Percentiles rank a stretch among this genome's conserved stretches.
Conservation (phyloP, 1,140 invertebrate genomes). For the Aleiodes sp. region DNA sequence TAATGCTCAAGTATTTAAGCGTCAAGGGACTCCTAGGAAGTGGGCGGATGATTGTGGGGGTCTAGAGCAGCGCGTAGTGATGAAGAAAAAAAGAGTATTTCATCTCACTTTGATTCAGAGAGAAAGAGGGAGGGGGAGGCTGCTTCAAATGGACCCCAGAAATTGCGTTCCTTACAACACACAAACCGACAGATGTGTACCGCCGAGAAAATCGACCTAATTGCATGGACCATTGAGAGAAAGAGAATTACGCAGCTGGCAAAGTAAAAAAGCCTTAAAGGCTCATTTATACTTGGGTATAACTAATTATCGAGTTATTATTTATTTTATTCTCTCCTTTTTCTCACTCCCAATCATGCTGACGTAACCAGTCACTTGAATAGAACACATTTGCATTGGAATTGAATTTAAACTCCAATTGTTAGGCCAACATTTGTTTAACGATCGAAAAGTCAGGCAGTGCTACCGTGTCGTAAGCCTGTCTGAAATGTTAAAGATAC, state of each 20-base stretch:
- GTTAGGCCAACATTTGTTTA: slow-evolving; percentile 38
- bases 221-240: slow-evolving; percentile 28
- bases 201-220: slow-evolving; percentile 39
- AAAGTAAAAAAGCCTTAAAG: background rate
- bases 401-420: too few species aligned
- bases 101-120: slow-evolving; percentile 29
- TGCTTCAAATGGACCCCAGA: slow-evolving; percentile 7
- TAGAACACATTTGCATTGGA: too few species aligned
- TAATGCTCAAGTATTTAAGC: slow-evolving; percentile 57
- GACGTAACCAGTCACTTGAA: too few species aligned
- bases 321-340: too few species aligned
- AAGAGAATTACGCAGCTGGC: slow-evolving; percentile 13
- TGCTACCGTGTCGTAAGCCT: slow-evolving; percentile 46
- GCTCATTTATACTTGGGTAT: background rate
- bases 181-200: slow-evolving; percentile 49
- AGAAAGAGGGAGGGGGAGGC: background rate
- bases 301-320: slow-evolving; percentile 9
- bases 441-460: slow-evolving; percentile 38
- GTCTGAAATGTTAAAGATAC: slow-evolving; percentile 41
- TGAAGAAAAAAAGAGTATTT: slow-evolving; percentile 46
- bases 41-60: slow-evolving; percentile 46
- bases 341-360: too few species aligned
- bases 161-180: slow-evolving; percentile 14
- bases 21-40: slow-evolving; percentile 53
- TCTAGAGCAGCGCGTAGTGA: too few species aligned